Base-by-base conservation (phyloP, 2,888 invertebrate species). In the Folsomia manolachei region DNA sequence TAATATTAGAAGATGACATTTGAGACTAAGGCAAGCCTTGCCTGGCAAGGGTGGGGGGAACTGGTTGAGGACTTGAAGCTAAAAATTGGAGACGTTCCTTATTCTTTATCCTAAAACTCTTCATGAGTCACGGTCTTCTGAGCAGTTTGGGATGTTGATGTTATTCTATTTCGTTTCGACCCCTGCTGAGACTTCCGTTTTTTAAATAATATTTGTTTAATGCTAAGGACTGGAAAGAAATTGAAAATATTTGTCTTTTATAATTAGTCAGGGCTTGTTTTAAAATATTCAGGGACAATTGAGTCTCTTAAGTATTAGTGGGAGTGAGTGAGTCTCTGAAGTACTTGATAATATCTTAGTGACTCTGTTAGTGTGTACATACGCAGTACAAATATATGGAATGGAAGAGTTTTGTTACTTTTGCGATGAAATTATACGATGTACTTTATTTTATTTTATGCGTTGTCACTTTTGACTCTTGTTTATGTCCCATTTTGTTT, bases 101-200 rank as follows among this genome's bases (percentile, higher is more conserved):
- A 26, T 52, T 51, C 19, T 51, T 52, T 39, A 27, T n/a, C 23
- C 39, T 24, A 24, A 24, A 23, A 26, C 27, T 27, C 7, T 23
- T 27, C 66, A 52, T 65, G 23, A 39, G 39, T 39, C 39, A 39
- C 14, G 39, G 39, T 39, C 39, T 39, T 4, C 39, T 39, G 39
- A 4, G 14, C 39, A 39, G 39, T 14, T 39, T 14, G 39, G 14
- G 39, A 39, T n/a, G n/a, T n/a, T n/a, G 39, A 39, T 39, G 39
- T 39, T 39, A n/a, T n/a, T n/a, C n/a, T n/a, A n/a, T n/a, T n/a
- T n/a, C n/a, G n/a, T 39, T 39, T 14, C 39, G 64, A 64, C 64
- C 64, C 64, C 64, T 64, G 64, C 64, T 27, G 64, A 64, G 64
- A 25, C 64, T 64, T 64, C 27, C 26, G 64, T 64, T 64, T 64